Evolutionary conservation across 2,113 vertebrate genomes (phyloP).

Genomic region (Barnardius zonarius): DNA sequence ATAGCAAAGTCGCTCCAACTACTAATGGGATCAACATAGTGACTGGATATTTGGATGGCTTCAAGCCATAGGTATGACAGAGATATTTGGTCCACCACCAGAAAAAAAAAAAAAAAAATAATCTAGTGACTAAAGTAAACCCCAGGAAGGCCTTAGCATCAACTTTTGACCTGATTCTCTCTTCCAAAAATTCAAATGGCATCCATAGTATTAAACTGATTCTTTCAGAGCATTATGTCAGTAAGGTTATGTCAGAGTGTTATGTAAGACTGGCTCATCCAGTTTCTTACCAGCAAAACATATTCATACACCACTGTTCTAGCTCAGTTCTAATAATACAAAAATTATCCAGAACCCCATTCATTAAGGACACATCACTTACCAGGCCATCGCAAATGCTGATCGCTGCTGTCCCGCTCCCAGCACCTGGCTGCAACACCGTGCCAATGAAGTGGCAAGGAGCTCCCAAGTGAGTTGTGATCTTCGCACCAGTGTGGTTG

Average conservation of each 20-base stretch:
- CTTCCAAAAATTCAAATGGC: neutral
- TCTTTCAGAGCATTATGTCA: neutral
- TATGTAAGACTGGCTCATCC: neutral
- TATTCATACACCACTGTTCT: neutral
- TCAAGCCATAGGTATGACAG: neutral
- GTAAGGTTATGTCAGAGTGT: neutral
- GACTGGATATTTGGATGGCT: neutral
- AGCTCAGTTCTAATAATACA: neutral
- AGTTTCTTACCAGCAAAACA: neutral
- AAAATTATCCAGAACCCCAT: neutral
- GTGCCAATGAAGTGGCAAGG: slow-evolving; percentile 86
- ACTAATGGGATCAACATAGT: neutral
- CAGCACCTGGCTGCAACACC: slow-evolving; percentile 40
- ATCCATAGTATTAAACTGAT: neutral
- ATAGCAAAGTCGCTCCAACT: neutral
- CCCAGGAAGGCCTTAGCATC: neutral
- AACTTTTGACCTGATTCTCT: neutral
- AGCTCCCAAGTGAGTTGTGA: neutral
- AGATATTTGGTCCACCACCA: neutral
- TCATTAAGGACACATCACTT: slow-evolving; percentile 57
- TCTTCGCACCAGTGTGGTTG: slow-evolving; percentile 71
- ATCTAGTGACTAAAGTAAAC: neutral
- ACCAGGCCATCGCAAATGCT: slow-evolving; percentile 92
- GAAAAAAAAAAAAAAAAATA: neutral
- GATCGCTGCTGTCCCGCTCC: slow-evolving; percentile 79